A percentile compares a stretch with the other conserved stretches of the same genome.
Conservation (phyloP, 1,140 invertebrate species). For the Leptopilina boulardi region DNA sequence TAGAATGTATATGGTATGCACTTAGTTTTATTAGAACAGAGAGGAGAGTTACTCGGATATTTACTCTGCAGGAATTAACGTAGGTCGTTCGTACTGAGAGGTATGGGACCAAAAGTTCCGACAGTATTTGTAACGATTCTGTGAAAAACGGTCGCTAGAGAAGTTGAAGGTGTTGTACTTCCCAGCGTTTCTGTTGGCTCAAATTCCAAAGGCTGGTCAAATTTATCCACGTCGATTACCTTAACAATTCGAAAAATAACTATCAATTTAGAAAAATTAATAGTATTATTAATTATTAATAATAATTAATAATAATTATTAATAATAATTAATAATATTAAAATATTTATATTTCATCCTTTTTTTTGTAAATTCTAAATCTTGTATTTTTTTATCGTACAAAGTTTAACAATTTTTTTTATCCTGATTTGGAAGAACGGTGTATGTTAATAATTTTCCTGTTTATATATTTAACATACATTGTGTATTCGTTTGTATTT, state of each 20-base stretch:
- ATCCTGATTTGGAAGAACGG: too few species aligned
- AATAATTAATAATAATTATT: too few species aligned
- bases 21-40: not conserved
- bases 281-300: not conserved
- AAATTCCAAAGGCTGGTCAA: constrained; percentile 29
- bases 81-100: constrained; percentile 34
- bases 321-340: too few species aligned
- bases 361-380: too few species aligned
- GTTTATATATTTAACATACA: too few species aligned
- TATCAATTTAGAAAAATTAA: too few species aligned
- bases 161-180: constrained; percentile 32
- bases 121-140: constrained; percentile 46
- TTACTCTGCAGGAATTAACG: constrained; percentile 43
- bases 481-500: not conserved
- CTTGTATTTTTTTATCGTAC: too few species aligned
- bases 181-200: not conserved
- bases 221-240: constrained; percentile 23
- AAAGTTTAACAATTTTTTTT: too few species aligned
- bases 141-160: constrained; percentile 40
- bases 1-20: not conserved
- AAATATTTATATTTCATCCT: too few species aligned
- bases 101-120: not conserved
- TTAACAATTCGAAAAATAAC: constrained; percentile 2
- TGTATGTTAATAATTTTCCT: too few species aligned
- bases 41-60: constrained; percentile 8